These are phyloP conservation scores for Sturnira hondurensis DNA, from an alignment of 2,113 vertebrate genomes.

Conservation along the genomic window DNA sequence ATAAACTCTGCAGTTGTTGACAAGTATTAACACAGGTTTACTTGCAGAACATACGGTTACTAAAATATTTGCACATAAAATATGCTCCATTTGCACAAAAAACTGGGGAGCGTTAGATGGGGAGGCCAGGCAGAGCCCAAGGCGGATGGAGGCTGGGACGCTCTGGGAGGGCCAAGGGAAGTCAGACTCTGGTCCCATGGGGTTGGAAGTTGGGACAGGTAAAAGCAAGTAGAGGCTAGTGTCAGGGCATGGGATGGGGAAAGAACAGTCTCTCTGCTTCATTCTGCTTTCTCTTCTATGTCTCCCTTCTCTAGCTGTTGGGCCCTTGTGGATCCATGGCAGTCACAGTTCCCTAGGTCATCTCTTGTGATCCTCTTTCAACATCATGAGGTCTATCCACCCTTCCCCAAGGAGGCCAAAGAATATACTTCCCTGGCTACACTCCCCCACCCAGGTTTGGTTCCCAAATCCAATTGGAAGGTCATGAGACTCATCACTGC, in stretches of 20 bases:
- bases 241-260: neutral
- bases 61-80: conserved; percentile 89
- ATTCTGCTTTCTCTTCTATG: conserved; percentile 58
- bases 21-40: conserved; percentile 88
- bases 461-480: neutral
- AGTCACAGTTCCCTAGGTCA: neutral
- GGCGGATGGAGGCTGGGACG: conserved; percentile 78
- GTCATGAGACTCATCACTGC: neutral
- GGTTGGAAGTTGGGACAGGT: conserved; percentile 66
- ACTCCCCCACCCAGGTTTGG: neutral
- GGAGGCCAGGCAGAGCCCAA: conserved; percentile 79
- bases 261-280: conserved; percentile 49
- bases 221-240: conserved; percentile 21
- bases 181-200: conserved; percentile 69
- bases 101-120: conserved; percentile 74
- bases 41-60: conserved; percentile 92
- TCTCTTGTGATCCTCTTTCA: neutral
- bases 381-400: neutral
- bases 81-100: conserved; percentile 85
- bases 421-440: neutral
- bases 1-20: conserved; percentile 87
- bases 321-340: neutral
- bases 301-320: neutral
- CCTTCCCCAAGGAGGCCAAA: conserved; percentile 26
- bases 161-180: conserved; percentile 72